Base-by-base conservation (phyloP, 2,113 vertebrate species). In the Antigone vipio region DNA sequence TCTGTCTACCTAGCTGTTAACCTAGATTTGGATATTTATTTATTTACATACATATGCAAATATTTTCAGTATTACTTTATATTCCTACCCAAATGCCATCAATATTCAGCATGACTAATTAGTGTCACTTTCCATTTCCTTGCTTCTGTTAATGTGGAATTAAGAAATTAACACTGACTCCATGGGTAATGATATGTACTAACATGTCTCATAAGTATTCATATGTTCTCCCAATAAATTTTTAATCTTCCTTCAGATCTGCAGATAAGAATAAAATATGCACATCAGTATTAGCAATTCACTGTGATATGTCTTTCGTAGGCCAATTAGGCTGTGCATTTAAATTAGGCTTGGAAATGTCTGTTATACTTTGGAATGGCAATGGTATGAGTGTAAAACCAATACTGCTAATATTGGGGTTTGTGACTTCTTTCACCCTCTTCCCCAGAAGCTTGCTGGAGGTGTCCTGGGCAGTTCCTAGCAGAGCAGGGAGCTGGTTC, bases 111-210 rank as follows among this genome's bases (percentile, higher is more conserved):
- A 49, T 66, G 40, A 76, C 49, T 88, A 76, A 76, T 93, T 85
- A 64, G 30, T 92, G 58, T 92, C 62, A 60, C 78, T 88, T 97
- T 44, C 53, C 30, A 45, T 94, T 95, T 92, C 27, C 35, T 82
- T 93, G 29, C 21, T 88, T 56, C 62, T 9, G 15, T 92, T 90
- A 93, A 58, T 56, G 23, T 8, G 12, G 35, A 88, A 72, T 94
- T 94, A 88, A 79, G 58, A 88, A 79, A 85, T 53, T 68, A 83
- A 58, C 66, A 45, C 27, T 27, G 63, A 30, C 66, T 94, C 34
- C 11, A 13, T 1, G 5, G 35, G 21, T 90, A 69, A 34, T 72
- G 34, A 72, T 82, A 82, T 52, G 74, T 88, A 76, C 62, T 92
- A 78, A 68, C 52, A 40, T 64, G 30, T 88, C 74, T 92, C 62